Evolutionary conservation across 2,113 vertebrate species (phyloP).

Genomic region (Chloebia gouldiae): DNA sequence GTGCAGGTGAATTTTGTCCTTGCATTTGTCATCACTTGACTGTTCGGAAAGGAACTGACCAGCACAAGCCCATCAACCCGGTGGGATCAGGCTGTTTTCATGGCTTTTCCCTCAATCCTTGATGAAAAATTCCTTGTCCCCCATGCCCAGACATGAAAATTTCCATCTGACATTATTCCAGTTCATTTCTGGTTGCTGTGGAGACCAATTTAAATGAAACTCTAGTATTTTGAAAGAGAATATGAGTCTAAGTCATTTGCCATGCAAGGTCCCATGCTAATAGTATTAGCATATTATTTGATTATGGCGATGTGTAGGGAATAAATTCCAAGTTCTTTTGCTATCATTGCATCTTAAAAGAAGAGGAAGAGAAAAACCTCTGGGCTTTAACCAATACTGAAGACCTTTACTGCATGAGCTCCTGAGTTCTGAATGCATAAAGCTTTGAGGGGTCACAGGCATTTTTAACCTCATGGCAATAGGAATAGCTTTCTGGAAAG

Average conservation of each 20-base stretch:
- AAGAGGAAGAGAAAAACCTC: background rate
- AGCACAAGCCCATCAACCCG: background rate
- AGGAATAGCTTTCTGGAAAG: background rate
- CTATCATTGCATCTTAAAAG: constrained; percentile 14
- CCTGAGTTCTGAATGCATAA: constrained; percentile 13
- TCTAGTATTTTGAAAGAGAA: constrained; percentile 48
- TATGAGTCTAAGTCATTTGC: constrained; percentile 51
- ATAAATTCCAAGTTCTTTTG: constrained; percentile 43
- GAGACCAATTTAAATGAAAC: constrained; percentile 62
- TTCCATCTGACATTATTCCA: background rate
- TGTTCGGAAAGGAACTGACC: background rate
- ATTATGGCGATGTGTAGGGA: constrained; percentile 5
- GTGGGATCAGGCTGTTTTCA: background rate
- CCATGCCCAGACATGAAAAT: background rate
- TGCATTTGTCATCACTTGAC: background rate
- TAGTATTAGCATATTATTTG: constrained; percentile 58
- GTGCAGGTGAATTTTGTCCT: background rate
- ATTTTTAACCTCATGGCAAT: background rate
- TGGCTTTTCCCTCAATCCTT: background rate
- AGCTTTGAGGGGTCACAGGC: background rate
- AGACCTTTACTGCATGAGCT: background rate
- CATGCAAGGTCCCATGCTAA: constrained; percentile 46
- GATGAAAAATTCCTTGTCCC: background rate
- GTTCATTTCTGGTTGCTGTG: constrained; percentile 42
- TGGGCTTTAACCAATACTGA: background rate